These are phyloP conservation scores for Patella pellucida DNA, from an alignment of 2,888 invertebrate genomes.

Conservation along the genomic window DNA sequence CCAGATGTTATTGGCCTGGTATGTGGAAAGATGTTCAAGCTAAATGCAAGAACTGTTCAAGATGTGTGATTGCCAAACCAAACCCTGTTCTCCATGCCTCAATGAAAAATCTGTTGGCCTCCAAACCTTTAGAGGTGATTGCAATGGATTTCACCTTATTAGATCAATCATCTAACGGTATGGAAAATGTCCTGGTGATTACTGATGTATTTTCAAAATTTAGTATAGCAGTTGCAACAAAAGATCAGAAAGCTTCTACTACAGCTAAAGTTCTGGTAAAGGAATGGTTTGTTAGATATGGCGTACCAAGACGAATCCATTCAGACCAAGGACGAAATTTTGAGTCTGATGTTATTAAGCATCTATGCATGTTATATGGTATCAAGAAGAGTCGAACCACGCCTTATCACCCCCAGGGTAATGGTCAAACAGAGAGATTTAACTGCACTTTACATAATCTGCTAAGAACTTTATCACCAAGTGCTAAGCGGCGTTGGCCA, in stretches of 20 bases:
- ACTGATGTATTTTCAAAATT: conserved; percentile 41
- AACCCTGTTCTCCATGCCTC: conserved; percentile 12
- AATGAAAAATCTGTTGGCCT: conserved; percentile 30
- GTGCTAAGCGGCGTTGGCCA: conserved; percentile 29
- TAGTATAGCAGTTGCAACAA: conserved; percentile 20
- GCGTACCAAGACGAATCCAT: conserved; percentile 26
- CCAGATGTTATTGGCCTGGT: no score
- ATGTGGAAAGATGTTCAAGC: conserved; percentile 14
- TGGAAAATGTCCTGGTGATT: conserved; percentile 44
- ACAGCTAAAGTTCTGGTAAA: conserved; percentile 18
- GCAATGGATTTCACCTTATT: conserved; percentile 44
- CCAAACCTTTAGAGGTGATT: conserved; percentile 37
- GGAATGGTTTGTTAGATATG: conserved; percentile 25
- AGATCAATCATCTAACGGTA: conserved; percentile 31
- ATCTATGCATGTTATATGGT: conserved; percentile 26
- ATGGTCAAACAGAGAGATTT: no score
- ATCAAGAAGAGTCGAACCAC: no score
- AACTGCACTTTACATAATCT: no score
- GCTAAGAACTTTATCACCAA: conserved; percentile 27
- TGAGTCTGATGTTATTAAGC: conserved; percentile 25
- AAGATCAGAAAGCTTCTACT: conserved; percentile 23
- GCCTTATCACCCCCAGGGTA: no score
- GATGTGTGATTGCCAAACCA: conserved; percentile 37
- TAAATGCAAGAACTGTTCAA: conserved; percentile 32
- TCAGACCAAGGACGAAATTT: conserved; percentile 34